Base-by-base conservation (phyloP, 2,888 invertebrate genomes). In the Apoda limacodes region DNA sequence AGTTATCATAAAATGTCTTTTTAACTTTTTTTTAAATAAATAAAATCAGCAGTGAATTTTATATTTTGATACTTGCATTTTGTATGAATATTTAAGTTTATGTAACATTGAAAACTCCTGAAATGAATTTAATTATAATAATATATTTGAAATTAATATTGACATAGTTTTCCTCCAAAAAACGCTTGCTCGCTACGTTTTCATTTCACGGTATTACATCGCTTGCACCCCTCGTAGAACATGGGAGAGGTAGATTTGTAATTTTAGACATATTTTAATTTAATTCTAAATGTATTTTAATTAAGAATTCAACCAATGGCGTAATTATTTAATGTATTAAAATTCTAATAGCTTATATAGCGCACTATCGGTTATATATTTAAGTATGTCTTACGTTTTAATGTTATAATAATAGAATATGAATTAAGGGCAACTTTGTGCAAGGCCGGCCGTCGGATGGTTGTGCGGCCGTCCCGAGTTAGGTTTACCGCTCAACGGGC, bases 361-460 rank as follows among this genome's bases (percentile, higher is more conserved):
- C 55, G 47, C 66, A 54, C 48, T 54, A 66, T 70, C 63, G 57
- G 45, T 17, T 17, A 7, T 67, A 65, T 71, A 61, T 66, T 61
- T 67, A 68, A 67, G 67, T 46, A 47, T 49, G 52, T 60, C 55
- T 64, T 55, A 60, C 58, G 55, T 60, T 56, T 60, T 50, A 60
- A 39, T 28, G 30, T 57, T 57, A 60, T n/a, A n/a, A n/a, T n/a
- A n/a, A n/a, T 56, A 52, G 50, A 53, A 53, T 69, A 71, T 71
- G 71, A 69, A 70, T 58, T 75, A 71, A 71, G 75, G 53, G 64
- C 60, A 71, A 66, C 49, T 41, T n/a, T n/a, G n/a, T n/a, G n/a
- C n/a, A n/a, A n/a, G n/a, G n/a, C n/a, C n/a, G n/a, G n/a, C n/a
- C n/a, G 50, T 45, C 48, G 48, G 51, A 46, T 42, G 43, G n/a